phyloP scores from a whole-genome alignment of 2,113 vertebrate genomes.

The Pseudopipra pipra region DNA sequence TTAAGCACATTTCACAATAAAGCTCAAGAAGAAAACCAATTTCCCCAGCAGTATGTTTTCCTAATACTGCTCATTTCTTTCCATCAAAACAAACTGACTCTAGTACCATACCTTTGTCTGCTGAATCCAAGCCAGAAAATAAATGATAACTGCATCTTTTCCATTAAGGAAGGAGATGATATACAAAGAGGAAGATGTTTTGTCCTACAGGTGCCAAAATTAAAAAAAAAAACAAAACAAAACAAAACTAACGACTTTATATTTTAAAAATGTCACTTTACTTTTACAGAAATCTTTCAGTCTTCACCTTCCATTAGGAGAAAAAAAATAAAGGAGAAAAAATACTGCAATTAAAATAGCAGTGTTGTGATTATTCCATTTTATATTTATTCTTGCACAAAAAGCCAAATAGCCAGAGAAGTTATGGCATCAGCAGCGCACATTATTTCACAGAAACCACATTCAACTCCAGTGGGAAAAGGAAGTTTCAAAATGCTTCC shows the following conservation, averaged over 20 bases:
- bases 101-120: not conserved
- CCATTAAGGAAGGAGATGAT: not conserved
- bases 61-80: not conserved
- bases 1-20: not conserved
- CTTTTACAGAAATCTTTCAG: not conserved
- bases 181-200: not conserved
- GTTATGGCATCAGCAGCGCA: not conserved
- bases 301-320: not conserved
- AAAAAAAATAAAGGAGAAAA: not conserved
- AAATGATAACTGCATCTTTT: not conserved
- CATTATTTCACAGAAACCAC: slow-evolving; percentile 1
- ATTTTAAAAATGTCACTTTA: not conserved
- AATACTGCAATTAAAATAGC: not conserved
- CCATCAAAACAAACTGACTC: not conserved
- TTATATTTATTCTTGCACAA: not conserved
- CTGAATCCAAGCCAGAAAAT: not conserved
- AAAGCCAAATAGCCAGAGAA: not conserved
- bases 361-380: not conserved
- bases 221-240: not conserved
- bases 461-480: not conserved
- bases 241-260: not conserved
- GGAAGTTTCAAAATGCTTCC: not conserved
- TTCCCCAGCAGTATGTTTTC: not conserved
- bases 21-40: not conserved
- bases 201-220: not conserved